These are phyloP conservation scores for Drosophila melanosoma DNA, from an alignment of 2,888 invertebrate species.

Conservation along the genomic window DNA sequence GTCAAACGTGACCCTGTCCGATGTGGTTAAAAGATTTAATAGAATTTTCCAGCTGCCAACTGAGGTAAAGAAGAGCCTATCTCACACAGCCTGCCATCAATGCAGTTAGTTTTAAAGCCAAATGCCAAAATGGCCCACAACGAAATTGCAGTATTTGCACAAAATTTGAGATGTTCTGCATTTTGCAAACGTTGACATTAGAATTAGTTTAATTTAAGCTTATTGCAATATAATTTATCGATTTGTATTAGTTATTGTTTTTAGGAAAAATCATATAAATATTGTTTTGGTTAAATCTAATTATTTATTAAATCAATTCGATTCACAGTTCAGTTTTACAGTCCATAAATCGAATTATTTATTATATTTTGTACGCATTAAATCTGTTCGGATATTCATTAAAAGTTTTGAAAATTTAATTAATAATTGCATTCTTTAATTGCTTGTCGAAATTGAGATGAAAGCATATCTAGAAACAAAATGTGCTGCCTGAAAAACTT, in stretches of 20 bases:
- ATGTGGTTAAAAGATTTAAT: conserved; percentile 68
- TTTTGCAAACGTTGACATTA: neutral
- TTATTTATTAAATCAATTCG: neutral
- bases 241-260: neutral
- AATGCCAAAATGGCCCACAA: conserved; percentile 14
- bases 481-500: conserved; percentile 9
- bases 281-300: neutral
- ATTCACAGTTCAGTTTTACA: neutral
- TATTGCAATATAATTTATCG: neutral
- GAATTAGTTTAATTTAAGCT: neutral
- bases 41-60: conserved; percentile 31
- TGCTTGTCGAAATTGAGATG: neutral
- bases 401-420: neutral
- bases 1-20: conserved; percentile 73
- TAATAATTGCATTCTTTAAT: neutral
- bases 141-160: conserved; percentile 17
- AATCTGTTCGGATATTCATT: neutral
- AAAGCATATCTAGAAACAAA: conserved; percentile 4
- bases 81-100: conserved; percentile 16
- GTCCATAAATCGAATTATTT: neutral
- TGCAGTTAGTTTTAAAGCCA: conserved; percentile 37
- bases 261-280: neutral
- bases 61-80: neutral
- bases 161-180: conserved; percentile 18
- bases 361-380: neutral